These are phyloP conservation scores for Zelostemma sp. DNA, from an alignment of 1,140 invertebrate genomes.

Conservation along the genomic window DNA sequence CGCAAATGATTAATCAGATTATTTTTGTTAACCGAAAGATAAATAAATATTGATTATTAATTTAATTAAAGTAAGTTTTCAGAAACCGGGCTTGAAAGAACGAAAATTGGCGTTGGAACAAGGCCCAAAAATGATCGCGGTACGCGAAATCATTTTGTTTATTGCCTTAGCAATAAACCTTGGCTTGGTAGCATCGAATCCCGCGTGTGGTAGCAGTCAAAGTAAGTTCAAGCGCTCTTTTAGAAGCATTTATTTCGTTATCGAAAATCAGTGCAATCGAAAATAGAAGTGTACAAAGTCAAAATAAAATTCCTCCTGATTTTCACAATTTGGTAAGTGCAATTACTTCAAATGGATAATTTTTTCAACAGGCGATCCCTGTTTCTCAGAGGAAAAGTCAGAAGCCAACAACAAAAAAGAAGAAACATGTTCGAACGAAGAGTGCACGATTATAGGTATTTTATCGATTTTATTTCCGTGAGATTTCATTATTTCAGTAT, in stretches of 20 bases:
- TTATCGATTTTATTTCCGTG: neutral
- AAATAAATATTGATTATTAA: too few relatives aligned
- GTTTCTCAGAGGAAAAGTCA: constrained; percentile 11
- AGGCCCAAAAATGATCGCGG: constrained; percentile 76
- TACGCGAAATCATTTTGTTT: constrained; percentile 75
- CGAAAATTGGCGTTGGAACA: constrained; percentile 84
- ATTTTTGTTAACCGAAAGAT: too few relatives aligned
- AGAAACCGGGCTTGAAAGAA: constrained; percentile 91
- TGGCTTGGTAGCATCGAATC: constrained; percentile 70
- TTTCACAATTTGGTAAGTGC: too few relatives aligned
- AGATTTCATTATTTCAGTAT: neutral
- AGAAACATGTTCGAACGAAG: constrained; percentile 26
- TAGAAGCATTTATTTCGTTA: neutral
- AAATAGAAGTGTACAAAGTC: too few relatives aligned
- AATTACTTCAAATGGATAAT: too few relatives aligned
- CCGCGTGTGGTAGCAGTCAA: constrained; percentile 49
- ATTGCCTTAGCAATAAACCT: constrained; percentile 78
- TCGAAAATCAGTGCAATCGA: too few relatives aligned
- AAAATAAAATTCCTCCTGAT: too few relatives aligned
- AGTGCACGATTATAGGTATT: constrained; percentile 46
- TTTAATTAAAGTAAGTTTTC: too few relatives aligned
- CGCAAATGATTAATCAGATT: too few relatives aligned
- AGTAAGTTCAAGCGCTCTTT: constrained; percentile 13
- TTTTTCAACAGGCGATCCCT: neutral
- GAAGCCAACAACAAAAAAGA: neutral